Evolutionary conservation across 2,888 invertebrate species (phyloP), one percentile per base, ranked within the genome.

Genomic region (Eulithis prunata): DNA sequence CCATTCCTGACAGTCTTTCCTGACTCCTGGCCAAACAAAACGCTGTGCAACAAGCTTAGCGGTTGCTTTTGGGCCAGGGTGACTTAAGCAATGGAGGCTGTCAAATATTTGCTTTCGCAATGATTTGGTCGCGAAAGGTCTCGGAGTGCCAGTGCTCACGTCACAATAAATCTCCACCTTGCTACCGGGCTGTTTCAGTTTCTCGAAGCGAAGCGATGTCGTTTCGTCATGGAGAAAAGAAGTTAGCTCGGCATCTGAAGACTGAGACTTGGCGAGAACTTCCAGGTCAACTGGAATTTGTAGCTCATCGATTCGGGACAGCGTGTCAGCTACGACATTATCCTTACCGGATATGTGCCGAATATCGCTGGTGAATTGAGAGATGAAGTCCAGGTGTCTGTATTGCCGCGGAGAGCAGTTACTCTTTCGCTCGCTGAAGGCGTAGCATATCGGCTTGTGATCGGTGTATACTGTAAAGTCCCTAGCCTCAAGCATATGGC

Each of bases 381-480:
- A 57, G 28, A 86, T 83, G 14, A 73, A 82, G 57, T 81, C 77
- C 0, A 88, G 68, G 10, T 87, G 78, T 2, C 83, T 64, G 12
- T 75, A 69, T 64, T 87, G 84, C 1, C 85, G 60, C 0, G 84
- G 86, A 1, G 84, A 76, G 8, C 77, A 76, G 4, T 80, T 79
- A 4, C 79, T 78, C 4, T 72, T 43, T 12, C 76, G 41, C 76
- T 64, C 78, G 69, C 4, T 59, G 14, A 60, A 88, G 82, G 0
- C 14, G 86, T 60, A 0, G 83, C 84, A 54, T 83, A 85, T 64
- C 83, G 86, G 72, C 86, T 84, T 0, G 84, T 86, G 64, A 4
- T 65, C 69, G 4, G 66, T 52, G 5, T 61, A 57, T 0, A 71
- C 13, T 21, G 69, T 13, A 8, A 41, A 38, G 36, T 62, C 1